A percentile compares a stretch with the other conserved stretches of the same genome.
phyloP scores from a whole-genome alignment of 1,140 invertebrate species.

The Cheumatopsyche charites region DNA sequence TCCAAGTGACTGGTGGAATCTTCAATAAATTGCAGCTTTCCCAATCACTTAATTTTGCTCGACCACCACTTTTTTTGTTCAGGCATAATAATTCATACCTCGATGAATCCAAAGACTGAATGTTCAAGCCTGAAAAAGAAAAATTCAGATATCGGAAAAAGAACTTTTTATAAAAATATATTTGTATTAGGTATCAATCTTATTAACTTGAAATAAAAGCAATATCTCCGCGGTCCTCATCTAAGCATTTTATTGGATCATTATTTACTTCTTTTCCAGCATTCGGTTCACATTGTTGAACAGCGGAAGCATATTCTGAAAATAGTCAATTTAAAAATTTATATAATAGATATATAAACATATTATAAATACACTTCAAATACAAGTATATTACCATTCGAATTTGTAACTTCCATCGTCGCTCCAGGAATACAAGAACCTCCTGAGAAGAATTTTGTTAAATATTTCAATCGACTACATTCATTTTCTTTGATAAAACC shows the following conservation, averaged over 20 bases:
- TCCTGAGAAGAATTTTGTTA: not conserved
- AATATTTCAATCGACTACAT: not conserved
- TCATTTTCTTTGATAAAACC: constrained; percentile 48
- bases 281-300: constrained; percentile 35
- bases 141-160: too few species aligned
- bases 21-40: constrained; percentile 54
- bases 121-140: constrained; percentile 46
- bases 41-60: constrained; percentile 50
- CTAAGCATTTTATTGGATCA: constrained; percentile 53
- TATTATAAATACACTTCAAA: not conserved
- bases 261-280: constrained; percentile 46
- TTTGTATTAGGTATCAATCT: not conserved
- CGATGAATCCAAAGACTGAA: constrained; percentile 51
- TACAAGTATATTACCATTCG: not conserved
- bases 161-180: too few species aligned
- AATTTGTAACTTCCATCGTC: not conserved
- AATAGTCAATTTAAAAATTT: not conserved
- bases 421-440: constrained; percentile 14
- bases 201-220: constrained; percentile 59
- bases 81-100: constrained; percentile 56
- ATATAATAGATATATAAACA: not conserved
- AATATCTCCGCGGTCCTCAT: constrained; percentile 54
- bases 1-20: constrained; percentile 55
- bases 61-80: constrained; percentile 53
- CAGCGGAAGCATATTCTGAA: not conserved